phyloP scores from a whole-genome alignment of 2,113 vertebrate genomes.

The Alosa alosa region DNA sequence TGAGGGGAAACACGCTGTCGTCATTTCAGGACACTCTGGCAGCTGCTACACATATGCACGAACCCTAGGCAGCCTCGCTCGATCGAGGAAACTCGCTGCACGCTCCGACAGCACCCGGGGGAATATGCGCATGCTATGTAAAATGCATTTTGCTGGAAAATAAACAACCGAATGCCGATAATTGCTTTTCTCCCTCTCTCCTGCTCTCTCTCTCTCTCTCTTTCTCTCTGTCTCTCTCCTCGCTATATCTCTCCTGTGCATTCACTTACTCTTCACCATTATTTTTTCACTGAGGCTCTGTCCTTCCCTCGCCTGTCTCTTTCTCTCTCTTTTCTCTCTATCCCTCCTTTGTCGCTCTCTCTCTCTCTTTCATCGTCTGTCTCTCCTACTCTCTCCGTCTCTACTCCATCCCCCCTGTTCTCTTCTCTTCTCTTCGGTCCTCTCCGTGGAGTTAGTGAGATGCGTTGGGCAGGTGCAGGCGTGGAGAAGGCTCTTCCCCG shows the following conservation, averaged over 20 bases:
- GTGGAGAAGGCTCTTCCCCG: slow-evolving; percentile 38
- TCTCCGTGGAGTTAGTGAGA: background rate
- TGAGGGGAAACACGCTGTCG: background rate
- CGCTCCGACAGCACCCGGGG: background rate
- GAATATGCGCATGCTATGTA: background rate
- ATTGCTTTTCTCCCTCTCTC: background rate
- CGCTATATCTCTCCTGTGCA: background rate
- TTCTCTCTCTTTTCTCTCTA: background rate
- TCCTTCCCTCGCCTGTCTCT: background rate
- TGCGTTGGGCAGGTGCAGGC: background rate
- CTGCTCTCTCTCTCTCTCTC: background rate
- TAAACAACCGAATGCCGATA: slow-evolving; percentile 4
- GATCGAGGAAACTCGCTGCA: background rate
- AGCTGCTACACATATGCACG: background rate
- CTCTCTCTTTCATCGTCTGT: background rate
- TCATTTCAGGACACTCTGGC: background rate
- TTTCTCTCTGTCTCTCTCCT: background rate
- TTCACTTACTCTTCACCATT: background rate
- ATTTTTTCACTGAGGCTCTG: background rate
- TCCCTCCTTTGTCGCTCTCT: background rate
- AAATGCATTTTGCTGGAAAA: background rate
- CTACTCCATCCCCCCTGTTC: slow-evolving; percentile 38
- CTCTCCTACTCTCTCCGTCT: background rate
- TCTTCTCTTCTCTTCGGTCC: background rate
- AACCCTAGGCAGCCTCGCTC: background rate